These are phyloP conservation scores for Chironomus tepperi DNA, from an alignment of 1,140 invertebrate genomes.

Conservation along the genomic window DNA sequence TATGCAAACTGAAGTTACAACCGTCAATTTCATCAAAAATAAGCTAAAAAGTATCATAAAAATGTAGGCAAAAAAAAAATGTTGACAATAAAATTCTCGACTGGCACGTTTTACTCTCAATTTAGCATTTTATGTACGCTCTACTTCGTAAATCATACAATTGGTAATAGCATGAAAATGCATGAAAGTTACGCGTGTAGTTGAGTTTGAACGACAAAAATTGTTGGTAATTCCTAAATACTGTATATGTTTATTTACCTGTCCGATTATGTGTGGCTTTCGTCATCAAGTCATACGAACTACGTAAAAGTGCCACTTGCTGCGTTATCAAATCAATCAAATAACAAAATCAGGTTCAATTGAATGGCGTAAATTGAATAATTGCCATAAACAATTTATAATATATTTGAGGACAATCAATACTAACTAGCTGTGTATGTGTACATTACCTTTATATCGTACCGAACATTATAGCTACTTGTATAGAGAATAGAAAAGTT, in stretches of 20 bases:
- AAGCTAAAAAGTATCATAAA: no score
- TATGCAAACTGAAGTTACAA: no score
- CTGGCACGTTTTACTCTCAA: slow-evolving; percentile 11
- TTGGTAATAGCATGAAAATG: no score
- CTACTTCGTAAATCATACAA: not conserved
- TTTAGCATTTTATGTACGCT: not conserved
- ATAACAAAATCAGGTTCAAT: not conserved
- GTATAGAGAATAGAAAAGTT: not conserved
- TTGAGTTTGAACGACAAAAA: no score
- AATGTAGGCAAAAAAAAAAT: no score
- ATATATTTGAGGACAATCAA: not conserved
- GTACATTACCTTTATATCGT: not conserved
- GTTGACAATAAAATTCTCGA: not conserved
- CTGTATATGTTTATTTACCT: not conserved
- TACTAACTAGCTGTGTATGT: not conserved
- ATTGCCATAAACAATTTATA: not conserved
- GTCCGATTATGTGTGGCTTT: not conserved
- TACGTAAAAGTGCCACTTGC: not conserved
- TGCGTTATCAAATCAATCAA: not conserved
- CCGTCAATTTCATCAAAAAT: no score
- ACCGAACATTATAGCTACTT: not conserved
- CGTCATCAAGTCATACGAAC: not conserved
- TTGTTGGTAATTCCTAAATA: no score
- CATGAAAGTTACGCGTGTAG: no score
- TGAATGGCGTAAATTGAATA: not conserved